Base-by-base conservation (phyloP, 2,113 vertebrate species). In the Prionailurus bengalensis region DNA sequence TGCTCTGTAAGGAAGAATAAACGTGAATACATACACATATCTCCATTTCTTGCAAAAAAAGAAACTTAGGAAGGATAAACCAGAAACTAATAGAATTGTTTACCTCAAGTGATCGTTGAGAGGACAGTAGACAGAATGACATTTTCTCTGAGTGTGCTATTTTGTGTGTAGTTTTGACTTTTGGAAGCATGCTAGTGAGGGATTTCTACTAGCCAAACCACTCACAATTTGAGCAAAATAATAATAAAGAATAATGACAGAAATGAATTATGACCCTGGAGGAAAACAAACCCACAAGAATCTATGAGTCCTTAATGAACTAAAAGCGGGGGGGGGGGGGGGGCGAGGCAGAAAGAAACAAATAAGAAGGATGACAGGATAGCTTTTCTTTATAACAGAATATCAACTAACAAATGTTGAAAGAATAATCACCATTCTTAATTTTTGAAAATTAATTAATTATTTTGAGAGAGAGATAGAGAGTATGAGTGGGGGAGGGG, bases 11-110 rank as follows among this genome's bases (percentile, higher is more conserved):
- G 23, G 45, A 92, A 66, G 58, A 66, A 15, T 36, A 68, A 74
- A 96, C 13, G 55, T n/a, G 31, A 88, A 92, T 96, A 61, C 23
- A 55, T 3, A 71, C 0, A 55, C 10, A 2, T 66, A 73, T 45
- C 9, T 73, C n/a, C 15, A n/a, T 51, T 19, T 42, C 36, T 31
- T 58, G 15, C 53, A 86, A 61, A 91, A 91, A 73, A 80, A 39
- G 21, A 66, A 94, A 91, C 29, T 66, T 55, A 91, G 0, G 36
- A 87, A 66, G 71, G 31, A 61, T 11, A 87, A 66, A 33, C 5
- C 48, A 96, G 19, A 96, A 96, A n/a, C 61, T 53, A 63, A 90
- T 42, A 79, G 21, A 87, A 87, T 31, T 78, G 10, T 25, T 76
- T 61, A 63, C 5, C 11, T 71, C 4, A 23, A 70, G 8, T 53